Conservation (phyloP, 2,113 vertebrate species). For the Hystrix cristata region DNA sequence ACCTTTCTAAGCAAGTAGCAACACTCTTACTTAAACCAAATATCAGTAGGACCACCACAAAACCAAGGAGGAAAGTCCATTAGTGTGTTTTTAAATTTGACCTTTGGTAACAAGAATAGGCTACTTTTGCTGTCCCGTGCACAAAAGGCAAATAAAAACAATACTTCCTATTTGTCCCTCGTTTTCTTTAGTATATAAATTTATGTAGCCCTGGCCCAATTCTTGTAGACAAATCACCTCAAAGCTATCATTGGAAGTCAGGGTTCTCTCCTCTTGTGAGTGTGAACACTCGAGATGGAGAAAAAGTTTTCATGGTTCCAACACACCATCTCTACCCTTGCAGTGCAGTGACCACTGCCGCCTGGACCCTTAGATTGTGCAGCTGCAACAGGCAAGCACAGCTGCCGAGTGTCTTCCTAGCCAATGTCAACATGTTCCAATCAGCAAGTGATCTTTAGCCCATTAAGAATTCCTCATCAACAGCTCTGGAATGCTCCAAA, state of each 20-base stretch:
- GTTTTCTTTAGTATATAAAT: constrained; percentile 62
- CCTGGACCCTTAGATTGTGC: not conserved
- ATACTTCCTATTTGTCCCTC: not conserved
- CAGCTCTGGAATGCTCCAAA: constrained; percentile 67
- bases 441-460: constrained; percentile 24
- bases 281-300: not conserved
- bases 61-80: not conserved
- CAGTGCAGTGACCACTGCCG: not conserved
- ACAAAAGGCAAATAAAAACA: constrained; percentile 36
- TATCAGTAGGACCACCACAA: not conserved
- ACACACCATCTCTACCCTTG: not conserved
- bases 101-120: not conserved
- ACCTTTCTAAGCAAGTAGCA: not conserved
- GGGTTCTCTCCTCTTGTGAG: not conserved
- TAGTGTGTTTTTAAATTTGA: constrained; percentile 38
- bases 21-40: constrained; percentile 18
- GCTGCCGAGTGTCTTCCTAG: constrained; percentile 8
- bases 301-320: not conserved
- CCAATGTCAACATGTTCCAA: not conserved
- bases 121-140: constrained; percentile 38
- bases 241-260: not conserved
- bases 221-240: constrained; percentile 1
- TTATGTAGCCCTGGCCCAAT: constrained; percentile 1
- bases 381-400: not conserved
- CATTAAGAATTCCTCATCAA: constrained; percentile 48